A percentile compares a stretch with the other conserved stretches of the same genome.
These are phyloP conservation scores for Nephotettix cincticeps DNA, from an alignment of 1,140 invertebrate genomes.

Conservation along the genomic window DNA sequence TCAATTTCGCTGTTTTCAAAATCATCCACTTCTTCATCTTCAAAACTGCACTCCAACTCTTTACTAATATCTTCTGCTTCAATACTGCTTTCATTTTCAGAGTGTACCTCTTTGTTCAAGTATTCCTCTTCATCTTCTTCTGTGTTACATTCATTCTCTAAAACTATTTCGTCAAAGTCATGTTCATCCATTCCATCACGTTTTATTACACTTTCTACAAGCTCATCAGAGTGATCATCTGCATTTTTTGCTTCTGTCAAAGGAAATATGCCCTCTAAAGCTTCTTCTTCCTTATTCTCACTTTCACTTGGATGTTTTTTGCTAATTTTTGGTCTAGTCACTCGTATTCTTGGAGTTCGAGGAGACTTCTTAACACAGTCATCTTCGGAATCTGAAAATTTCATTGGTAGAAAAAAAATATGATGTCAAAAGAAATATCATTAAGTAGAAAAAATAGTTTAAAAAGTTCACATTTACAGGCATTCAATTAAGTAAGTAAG, in stretches of 20 bases:
- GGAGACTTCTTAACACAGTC: neutral
- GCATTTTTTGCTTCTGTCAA: neutral
- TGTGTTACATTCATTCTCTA: neutral
- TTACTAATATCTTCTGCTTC: neutral
- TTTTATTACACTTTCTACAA: neutral
- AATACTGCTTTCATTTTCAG: slow-evolving; percentile 4
- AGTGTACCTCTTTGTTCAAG: neutral
- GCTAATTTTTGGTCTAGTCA: neutral
- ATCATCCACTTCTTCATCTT: neutral
- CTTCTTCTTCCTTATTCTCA: neutral
- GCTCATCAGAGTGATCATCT: neutral
- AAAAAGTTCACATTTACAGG: too few relatives aligned
- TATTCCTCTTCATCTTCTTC: slow-evolving; percentile 1
- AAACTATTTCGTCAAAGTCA: neutral
- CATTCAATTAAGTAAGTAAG: too few relatives aligned
- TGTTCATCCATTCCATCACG: neutral
- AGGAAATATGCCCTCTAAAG: neutral
- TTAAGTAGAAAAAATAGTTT: too few relatives aligned
- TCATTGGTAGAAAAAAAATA: too few relatives aligned
- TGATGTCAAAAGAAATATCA: too few relatives aligned
- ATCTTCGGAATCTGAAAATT: neutral
- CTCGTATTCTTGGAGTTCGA: neutral
- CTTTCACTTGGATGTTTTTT: neutral
- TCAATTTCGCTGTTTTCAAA: neutral
- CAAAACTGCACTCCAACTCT: neutral